Base-by-base conservation (phyloP, 2,113 vertebrate genomes). In the Sitta europaea region DNA sequence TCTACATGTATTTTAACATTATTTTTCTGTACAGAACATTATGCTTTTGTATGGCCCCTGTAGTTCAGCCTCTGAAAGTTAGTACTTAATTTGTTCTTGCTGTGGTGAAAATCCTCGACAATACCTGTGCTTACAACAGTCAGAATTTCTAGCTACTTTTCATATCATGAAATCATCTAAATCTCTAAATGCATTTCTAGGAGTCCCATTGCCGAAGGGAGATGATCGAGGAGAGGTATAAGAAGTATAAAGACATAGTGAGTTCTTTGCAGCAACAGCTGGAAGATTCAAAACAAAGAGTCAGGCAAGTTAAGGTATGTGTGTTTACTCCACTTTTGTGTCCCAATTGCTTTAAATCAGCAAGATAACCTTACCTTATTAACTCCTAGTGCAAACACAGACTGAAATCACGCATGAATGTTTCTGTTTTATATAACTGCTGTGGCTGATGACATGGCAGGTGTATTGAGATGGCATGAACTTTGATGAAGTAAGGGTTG, bases 231-330 rank as follows among this genome's bases (percentile, higher is more conserved):
- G 97, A 98, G 85, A 97, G 98, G 74, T 98, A 98, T 57, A 91
- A 58, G 21, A 98, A 98, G 73, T 98, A 99, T 97, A 98, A 98
- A 95, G 98, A 98, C 88, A 98, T 98, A 20, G 97, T 99, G 82
- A 98, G 97, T 68, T 97, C 98, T 91, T 96, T 99, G 68, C 99
- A 98, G 73, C 98, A 98, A 51, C 98, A 98, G 91, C 98, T 98
- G 88, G 98, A 99, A 40, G 98, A 98, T 78, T 98, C 98, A 92
- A 99, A 98, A 80, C 97, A 97, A 63, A 97, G 93, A 95, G 97
- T 98, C 65, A 97, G 97, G 68, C 98, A 97, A 67, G 98, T 98
- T 82, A 98, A 97, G 94, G 99, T 99, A 96, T 36, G 82, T 81
- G 28, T 90, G 38, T 43, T 9, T 63, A 11, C 70, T 83, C 14